phyloP scores from a whole-genome alignment of 2,113 vertebrate species.

The Notiomystis cincta region DNA sequence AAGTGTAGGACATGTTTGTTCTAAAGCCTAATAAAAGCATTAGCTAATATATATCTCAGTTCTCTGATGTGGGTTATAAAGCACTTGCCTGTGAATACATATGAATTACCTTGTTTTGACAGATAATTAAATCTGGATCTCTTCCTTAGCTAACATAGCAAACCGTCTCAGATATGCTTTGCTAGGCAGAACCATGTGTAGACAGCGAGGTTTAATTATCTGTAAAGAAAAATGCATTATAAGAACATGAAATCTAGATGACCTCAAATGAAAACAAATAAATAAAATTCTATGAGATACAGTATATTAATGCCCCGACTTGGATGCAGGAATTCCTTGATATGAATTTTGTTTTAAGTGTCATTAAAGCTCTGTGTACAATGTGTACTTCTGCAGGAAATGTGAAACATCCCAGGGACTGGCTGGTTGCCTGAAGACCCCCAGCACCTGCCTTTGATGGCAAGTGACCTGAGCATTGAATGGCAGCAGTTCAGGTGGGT shows the following conservation, averaged over 20 bases:
- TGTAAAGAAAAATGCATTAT: not conserved
- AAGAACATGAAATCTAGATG: not conserved
- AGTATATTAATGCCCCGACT: not conserved
- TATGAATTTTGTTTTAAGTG: not conserved
- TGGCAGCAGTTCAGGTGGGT: slow-evolving; percentile 61
- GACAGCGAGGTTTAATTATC: not conserved
- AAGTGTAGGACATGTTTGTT: not conserved
- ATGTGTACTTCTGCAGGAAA: slow-evolving; percentile 7
- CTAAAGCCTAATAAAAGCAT: not conserved
- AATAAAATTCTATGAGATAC: not conserved
- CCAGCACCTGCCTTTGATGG: not conserved
- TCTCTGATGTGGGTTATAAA: not conserved
- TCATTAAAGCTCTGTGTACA: not conserved
- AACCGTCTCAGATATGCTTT: not conserved
- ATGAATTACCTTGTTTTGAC: not conserved
- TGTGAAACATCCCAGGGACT: not conserved
- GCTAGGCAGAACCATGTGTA: not conserved
- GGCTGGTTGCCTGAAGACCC: not conserved
- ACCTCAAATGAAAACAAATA: not conserved
- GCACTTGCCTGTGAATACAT: not conserved
- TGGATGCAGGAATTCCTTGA: not conserved
- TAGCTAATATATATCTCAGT: accelerated
- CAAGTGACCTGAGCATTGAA: not conserved
- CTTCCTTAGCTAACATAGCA: not conserved
- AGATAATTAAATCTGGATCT: not conserved